A percentile compares a stretch with the other conserved stretches of the same genome.
These are phyloP conservation scores for Drosophila atroscutellata DNA, from an alignment of 2,888 invertebrate genomes.

Conservation along the genomic window DNA sequence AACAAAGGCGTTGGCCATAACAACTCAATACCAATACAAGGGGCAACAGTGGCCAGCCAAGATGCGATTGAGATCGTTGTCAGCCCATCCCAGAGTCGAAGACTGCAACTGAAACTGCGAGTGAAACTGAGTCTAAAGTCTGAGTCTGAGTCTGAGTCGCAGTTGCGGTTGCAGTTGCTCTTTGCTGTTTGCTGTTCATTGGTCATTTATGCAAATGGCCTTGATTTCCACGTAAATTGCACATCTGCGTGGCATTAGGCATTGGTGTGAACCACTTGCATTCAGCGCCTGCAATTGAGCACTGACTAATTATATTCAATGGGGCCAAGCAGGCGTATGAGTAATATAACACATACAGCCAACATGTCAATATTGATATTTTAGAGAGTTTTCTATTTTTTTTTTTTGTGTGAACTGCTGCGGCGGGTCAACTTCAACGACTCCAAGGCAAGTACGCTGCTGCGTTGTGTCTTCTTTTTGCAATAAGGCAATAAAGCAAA, in stretches of 20 bases:
- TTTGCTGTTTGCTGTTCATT: conserved; percentile 38
- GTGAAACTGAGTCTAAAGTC: conserved; percentile 2
- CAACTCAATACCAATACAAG: conserved; percentile 67
- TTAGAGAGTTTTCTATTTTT: conserved; percentile 18
- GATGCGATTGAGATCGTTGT: conserved; percentile 59
- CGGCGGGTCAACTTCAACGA: conserved; percentile 46
- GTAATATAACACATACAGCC: conserved; percentile 70
- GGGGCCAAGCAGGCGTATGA: conserved; percentile 68
- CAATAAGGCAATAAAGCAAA: conserved; percentile 67
- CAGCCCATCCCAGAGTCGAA: conserved; percentile 37
- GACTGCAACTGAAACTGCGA: conserved; percentile 8
- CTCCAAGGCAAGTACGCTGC: conserved; percentile 67
- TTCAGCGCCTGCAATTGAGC: conserved; percentile 43
- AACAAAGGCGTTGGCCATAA: conserved; percentile 79
- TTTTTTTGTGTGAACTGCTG: conserved; percentile 1
- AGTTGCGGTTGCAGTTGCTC: conserved; percentile 7
- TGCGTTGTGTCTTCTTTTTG: conserved; percentile 39
- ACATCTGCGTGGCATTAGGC: conserved; percentile 34
- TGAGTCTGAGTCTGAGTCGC: conserved; percentile 1
- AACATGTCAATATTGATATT: conserved; percentile 58
- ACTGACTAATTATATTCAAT: conserved; percentile 62
- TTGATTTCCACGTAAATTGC: conserved; percentile 68
- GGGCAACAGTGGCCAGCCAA: conserved; percentile 34
- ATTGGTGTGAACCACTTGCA: conserved; percentile 77
- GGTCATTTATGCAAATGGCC: conserved; percentile 75